Percentiles rank a stretch among this genome's conserved stretches.
These are phyloP conservation scores for Apamea epomidion DNA, from an alignment of 2,888 invertebrate species.

Conservation along the genomic window DNA sequence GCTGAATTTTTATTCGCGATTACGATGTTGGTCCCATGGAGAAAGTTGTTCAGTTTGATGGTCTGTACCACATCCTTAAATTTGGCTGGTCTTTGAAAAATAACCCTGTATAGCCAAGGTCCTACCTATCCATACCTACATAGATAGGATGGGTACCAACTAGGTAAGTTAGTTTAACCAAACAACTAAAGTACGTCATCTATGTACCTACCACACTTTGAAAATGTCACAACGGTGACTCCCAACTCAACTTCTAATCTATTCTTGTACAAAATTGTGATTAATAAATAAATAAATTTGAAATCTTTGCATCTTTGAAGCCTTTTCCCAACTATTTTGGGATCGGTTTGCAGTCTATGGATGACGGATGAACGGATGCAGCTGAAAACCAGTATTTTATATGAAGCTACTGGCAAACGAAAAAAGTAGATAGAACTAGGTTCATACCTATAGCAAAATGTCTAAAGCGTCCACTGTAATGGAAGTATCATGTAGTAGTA, in stretches of 20 bases:
- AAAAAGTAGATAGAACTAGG: background rate
- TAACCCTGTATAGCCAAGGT: too few relatives aligned
- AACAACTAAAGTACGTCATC: too few relatives aligned
- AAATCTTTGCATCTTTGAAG: background rate
- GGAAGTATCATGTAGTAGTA: constrained; percentile 77
- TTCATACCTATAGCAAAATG: background rate
- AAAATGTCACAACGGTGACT: too few relatives aligned
- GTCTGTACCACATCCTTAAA: too few relatives aligned
- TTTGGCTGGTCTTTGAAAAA: too few relatives aligned
- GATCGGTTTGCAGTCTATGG: background rate
- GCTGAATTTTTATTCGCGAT: too few relatives aligned
- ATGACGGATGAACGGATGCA: background rate
- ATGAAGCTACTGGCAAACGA: background rate
- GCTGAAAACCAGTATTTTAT: background rate
- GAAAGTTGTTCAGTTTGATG: too few relatives aligned
- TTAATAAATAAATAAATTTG: too few relatives aligned
- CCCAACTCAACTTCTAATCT: too few relatives aligned
- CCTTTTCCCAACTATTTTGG: background rate
- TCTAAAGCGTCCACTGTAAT: constrained; percentile 64
- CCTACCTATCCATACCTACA: background rate
- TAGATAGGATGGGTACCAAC: background rate
- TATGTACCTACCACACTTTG: too few relatives aligned
- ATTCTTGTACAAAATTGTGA: too few relatives aligned
- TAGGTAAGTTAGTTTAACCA: background rate
- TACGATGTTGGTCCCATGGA: too few relatives aligned